Percentiles rank a stretch among this genome's conserved stretches.
Evolutionary conservation across 2,113 vertebrate species (phyloP).

Genomic region (Cryptotis parvus): DNA sequence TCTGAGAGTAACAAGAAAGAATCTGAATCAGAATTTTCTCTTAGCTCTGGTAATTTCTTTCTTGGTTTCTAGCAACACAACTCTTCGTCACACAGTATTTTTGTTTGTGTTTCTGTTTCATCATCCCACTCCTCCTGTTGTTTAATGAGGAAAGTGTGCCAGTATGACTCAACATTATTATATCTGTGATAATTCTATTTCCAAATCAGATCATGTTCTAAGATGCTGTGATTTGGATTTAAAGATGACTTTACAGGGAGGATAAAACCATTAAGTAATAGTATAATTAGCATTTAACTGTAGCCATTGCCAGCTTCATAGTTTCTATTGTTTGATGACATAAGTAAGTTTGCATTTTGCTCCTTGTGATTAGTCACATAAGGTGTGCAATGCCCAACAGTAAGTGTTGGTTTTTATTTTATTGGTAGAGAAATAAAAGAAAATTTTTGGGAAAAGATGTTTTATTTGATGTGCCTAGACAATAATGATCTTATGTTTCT

Average conservation of each 20-base stretch:
- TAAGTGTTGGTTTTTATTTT: neutral
- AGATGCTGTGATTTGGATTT: neutral
- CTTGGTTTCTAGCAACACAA: neutral
- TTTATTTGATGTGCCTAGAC: constrained; percentile 3
- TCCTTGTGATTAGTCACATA: neutral
- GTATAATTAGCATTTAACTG: constrained; percentile 4
- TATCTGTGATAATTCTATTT: neutral
- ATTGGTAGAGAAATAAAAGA: neutral
- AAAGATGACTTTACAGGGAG: neutral
- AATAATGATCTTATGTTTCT: constrained; percentile 12
- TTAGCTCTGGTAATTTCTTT: neutral
- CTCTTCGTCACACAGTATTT: neutral
- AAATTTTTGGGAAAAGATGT: neutral
- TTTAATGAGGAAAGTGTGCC: neutral
- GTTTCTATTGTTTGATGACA: neutral
- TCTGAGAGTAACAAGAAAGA: neutral
- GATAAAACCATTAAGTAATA: neutral
- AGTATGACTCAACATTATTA: neutral
- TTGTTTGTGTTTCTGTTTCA: neutral
- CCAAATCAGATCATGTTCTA: neutral
- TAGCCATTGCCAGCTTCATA: neutral
- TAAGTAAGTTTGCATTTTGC: neutral
- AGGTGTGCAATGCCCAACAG: neutral
- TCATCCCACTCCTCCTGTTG: neutral
- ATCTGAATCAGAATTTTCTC: neutral